Evolutionary conservation across 2,888 invertebrate genomes (phyloP).

Genomic region (Lasioglossum figueresi): DNA sequence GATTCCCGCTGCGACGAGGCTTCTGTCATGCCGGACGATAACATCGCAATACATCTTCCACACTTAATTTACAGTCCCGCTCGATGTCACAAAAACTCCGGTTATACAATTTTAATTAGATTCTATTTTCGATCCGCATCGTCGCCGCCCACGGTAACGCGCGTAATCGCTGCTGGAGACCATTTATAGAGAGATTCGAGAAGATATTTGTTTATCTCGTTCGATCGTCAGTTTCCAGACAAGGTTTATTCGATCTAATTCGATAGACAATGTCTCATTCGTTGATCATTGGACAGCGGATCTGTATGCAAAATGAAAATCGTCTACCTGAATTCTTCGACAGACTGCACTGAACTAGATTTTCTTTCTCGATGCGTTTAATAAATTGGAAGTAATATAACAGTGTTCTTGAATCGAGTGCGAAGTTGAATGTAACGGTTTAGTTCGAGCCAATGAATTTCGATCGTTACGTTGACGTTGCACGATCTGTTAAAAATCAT

Average conservation of each 20-base stretch:
- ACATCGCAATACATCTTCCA: slow-evolving; percentile 10
- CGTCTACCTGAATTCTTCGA: no score
- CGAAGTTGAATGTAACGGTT: neutral
- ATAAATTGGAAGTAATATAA: neutral
- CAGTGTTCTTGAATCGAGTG: neutral
- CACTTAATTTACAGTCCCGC: neutral
- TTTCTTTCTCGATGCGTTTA: neutral
- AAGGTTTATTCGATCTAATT: no score
- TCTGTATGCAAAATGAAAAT: no score
- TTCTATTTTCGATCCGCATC: neutral
- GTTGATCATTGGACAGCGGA: neutral
- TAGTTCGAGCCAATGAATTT: neutral
- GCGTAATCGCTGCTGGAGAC: neutral
- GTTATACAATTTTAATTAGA: slow-evolving; percentile 7
- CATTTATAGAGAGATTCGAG: neutral
- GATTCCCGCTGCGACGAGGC: neutral
- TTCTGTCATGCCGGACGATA: slow-evolving; percentile 5
- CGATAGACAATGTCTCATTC: no score
- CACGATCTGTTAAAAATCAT: neutral
- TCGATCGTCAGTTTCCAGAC: no score
- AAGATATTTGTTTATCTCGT: neutral
- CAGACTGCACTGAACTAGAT: neutral
- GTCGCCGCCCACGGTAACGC: neutral
- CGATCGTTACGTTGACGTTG: neutral
- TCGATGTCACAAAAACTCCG: neutral